Conservation (phyloP, 2,888 invertebrate species). For the Acholoe squamosa region DNA sequence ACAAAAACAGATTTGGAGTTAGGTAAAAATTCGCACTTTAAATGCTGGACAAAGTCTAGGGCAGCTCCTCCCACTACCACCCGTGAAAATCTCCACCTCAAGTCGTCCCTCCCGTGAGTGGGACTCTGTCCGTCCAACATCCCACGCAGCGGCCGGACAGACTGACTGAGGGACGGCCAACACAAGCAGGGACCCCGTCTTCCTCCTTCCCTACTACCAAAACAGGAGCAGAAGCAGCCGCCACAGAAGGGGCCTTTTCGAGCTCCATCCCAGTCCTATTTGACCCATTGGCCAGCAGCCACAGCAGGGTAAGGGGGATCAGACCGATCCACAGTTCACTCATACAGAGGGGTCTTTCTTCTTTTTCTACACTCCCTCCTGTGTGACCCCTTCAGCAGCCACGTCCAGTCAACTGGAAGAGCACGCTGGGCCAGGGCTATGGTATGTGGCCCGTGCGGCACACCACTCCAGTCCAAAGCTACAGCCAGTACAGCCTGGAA, state of each 20-base stretch:
- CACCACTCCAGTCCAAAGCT: neutral
- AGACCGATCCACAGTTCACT: neutral
- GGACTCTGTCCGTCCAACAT: neutral
- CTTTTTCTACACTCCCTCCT: neutral
- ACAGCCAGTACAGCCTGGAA: no score
- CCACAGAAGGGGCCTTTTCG: slow-evolving; percentile 16
- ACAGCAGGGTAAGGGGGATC: neutral
- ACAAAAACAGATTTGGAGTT: no score
- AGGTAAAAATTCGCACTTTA: no score
- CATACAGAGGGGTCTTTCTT: neutral
- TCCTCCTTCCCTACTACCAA: neutral
- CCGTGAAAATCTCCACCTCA: slow-evolving; percentile 16
- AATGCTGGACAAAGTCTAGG: no score
- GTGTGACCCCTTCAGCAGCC: slow-evolving; percentile 2
- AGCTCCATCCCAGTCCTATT: neutral
- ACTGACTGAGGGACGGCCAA: slow-evolving; percentile 31
- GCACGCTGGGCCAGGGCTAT: neutral
- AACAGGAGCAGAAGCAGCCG: no score
- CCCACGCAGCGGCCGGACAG: neutral
- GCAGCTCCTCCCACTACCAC: neutral
- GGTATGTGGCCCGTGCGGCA: neutral
- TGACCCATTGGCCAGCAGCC: slow-evolving; percentile 12
- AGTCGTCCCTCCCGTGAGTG: neutral
- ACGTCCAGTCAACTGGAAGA: slow-evolving; percentile 11
- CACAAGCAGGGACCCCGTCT: slow-evolving; percentile 17